Conservation (phyloP, 2,797 vertebrate species). For the Sebastes reedi region DNA sequence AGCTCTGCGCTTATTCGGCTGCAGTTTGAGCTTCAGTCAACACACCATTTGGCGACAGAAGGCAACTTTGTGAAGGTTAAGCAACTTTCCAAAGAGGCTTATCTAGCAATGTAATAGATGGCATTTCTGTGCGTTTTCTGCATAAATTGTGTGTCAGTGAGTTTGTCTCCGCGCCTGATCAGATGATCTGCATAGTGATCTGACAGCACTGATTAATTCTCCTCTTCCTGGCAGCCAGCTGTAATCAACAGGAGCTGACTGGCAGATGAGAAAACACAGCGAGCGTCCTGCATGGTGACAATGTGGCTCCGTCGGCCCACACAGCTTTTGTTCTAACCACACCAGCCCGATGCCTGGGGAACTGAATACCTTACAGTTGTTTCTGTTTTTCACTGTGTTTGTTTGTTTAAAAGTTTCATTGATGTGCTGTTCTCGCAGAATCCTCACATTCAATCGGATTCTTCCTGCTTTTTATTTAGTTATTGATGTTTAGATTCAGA, state of each 20-base stretch:
- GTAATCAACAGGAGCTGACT: conserved; percentile 77
- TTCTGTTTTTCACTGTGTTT: not conserved
- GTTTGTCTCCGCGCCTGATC: conserved; percentile 46
- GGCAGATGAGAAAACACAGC: conserved; percentile 75
- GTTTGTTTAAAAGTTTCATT: not conserved
- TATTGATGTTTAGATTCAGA: not conserved
- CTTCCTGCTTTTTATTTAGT: not conserved
- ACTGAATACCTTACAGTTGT: not conserved
- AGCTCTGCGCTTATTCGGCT: not conserved
- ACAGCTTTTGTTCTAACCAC: conserved; percentile 52
- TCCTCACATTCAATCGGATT: not conserved
- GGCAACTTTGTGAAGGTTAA: conserved; percentile 53
- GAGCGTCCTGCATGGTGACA: conserved; percentile 60
- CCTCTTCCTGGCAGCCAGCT: conserved; percentile 67
- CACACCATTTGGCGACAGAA: conserved; percentile 26
- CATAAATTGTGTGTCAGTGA: conserved; percentile 51
- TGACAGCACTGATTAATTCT: conserved; percentile 73
- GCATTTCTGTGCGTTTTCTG: conserved; percentile 40
- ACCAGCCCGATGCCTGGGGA: conserved; percentile 20
- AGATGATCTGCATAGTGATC: conserved; percentile 61
- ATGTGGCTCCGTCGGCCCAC: conserved; percentile 45
- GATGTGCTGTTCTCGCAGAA: not conserved
- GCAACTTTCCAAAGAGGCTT: conserved; percentile 34
- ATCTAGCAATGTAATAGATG: conserved; percentile 29
- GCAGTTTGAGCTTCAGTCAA: conserved; percentile 1